Evolutionary conservation across 2,888 invertebrate species (phyloP), one percentile per base, ranked within the genome.

Genomic region (Callyntrura sp.): DNA sequence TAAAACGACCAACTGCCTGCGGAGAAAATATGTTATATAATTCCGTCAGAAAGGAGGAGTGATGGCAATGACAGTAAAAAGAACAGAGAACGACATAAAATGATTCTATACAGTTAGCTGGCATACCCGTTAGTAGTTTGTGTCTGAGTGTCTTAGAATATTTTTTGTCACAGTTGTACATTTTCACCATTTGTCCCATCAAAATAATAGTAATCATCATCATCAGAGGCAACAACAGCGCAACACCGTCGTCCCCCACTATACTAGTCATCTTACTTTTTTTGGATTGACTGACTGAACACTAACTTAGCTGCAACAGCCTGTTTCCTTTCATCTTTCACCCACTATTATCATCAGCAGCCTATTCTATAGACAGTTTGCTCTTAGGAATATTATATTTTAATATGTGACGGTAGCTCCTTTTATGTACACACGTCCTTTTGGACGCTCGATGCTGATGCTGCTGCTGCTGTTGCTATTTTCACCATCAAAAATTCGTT

Each of bases 151-250:
- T 55, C 70, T 60, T 48, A 62, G 62, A n/a, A 28, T 60, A 76
- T 48, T 83, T 57, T 85, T 68, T 81, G 79, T 65, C 86, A 87
- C 68, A 68, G 68, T 87, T 87, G 70, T 78, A 87, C 68, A 87
- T 79, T 73, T 88, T 81, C 82, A 25, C 73, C 88, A 62, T 60
- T 88, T 76, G 76, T 88, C 62, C 76, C 82, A 23, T 73, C 70
- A 48, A 81, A 78, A 35, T 60, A 51, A 83, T 83, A 78, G 43
- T 60, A 51, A 83, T 83, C 65, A 12, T 83, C 76, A 35, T 76
- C 45, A 48, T 1, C 28, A 9, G 45, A 5, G 20, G 45, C 28
- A 45, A 6, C 17, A 17, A 20, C 45, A 73, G 11, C 35, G 3
- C 43, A 8, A 62, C 60, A 62, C 23, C 12, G 17, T 20, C 35